Base-by-base conservation (phyloP, 2,113 vertebrate species). In the Ia io region DNA sequence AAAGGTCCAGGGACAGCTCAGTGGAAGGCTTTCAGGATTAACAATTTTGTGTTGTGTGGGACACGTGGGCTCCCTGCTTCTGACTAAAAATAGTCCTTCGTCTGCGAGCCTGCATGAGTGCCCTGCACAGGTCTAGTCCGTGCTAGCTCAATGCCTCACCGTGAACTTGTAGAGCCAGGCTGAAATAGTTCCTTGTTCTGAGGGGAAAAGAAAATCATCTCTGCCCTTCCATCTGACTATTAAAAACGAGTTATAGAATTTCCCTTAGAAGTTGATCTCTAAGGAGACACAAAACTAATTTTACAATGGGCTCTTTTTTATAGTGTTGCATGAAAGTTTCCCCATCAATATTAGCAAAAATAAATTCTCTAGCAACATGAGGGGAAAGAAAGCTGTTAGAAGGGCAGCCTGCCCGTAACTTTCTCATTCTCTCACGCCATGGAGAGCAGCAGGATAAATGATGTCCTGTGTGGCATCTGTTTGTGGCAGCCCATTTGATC, bases 401-500 rank as follows among this genome's bases (percentile, higher is more conserved):
- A 86, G 32, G 22, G 70, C 30, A 91, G 53, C n/a, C 4, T 17
- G 70, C 49, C 73, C 85, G 1, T 74, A 49, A 63, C 22, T 44
- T 84, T n/a, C 35, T 73, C 65, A 63, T 56, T 11, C 65, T 73
- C 4, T 47, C 20, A 78, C 42, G 9, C 83, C 90, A 37, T 35
- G 17, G 25, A 59, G n/a, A 88, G 42, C 42, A 84, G 44, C 9
- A 44, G 82, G 56, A 49, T 78, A 51, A 86, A 74, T 94, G 78
- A 59, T 13, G 12, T 67, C 84, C 74, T 76, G 28, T 10, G 0
- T n/a, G 47, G 30, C 88, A 56, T 89, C 69, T 9, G 16, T 65
- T 71, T 53, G 0, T 30, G 93, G 95, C 79, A 91, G 71, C 56
- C 79, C 28, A 1, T 94, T 96, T 89, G 59, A 93, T 92, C 67